Base-by-base conservation (phyloP, 2,888 invertebrate species). In the Coenonympha glycerion region DNA sequence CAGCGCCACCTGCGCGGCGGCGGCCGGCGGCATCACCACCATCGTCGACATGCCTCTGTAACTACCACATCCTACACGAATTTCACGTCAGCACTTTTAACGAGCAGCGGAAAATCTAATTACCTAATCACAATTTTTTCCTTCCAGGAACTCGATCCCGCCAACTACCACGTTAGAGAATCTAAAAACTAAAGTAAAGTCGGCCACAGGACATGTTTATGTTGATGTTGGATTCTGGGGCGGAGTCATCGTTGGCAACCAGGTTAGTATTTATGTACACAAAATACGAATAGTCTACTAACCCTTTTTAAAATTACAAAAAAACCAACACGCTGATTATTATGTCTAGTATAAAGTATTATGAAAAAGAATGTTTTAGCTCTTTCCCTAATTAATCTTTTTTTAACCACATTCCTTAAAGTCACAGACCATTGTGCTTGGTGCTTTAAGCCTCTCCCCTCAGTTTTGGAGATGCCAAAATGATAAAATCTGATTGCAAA, bases 221-320 rank as follows among this genome's bases (percentile, higher is more conserved):
- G 90, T 92, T 0, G 93, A 93, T 67, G 90, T 93, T 36, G 93
- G 90, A 2, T 93, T 93, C 73, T 93, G 93, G 93, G 93, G 93
- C n/a, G 93, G 93, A n/a, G 88, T 93, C 1, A 87, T 92, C 40
- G 91, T 91, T 0, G 90, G 88, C 52, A 93, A 93, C 72, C 75
- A 89, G 69, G 90, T 90, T 69, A 63, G 13, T 5, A 3, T n/a
- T n/a, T 26, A 3, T 26, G 26, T n/a, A 11, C n/a, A 3, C 24
- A 1, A 26, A 3, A 8, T 26, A 6, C 3, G n/a, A 3, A n/a
- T 3, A 26, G n/a, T 8, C n/a, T n/a, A n/a, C n/a, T n/a, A n/a
- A n/a, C n/a, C n/a, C n/a, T n/a, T n/a, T n/a, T n/a, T n/a, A n/a
- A n/a, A n/a, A n/a, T n/a, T n/a, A n/a, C n/a, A n/a, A n/a, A n/a